phyloP scores from a whole-genome alignment of 2,888 invertebrate genomes.

The Protodeltote pygarga region DNA sequence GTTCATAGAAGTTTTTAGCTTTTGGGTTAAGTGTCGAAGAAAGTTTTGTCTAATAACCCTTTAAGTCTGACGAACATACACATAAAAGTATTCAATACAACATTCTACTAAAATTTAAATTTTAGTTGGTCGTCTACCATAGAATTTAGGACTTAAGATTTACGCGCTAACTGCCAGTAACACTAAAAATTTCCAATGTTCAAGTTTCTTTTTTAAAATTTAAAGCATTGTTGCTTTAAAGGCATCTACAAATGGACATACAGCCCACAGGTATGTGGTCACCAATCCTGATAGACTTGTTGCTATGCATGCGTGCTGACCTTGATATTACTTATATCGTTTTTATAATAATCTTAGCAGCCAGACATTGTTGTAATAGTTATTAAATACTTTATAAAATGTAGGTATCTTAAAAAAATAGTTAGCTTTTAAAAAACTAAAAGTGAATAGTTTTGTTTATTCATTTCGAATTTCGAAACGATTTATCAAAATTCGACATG shows the following conservation, averaged over 20 bases:
- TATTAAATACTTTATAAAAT: too few relatives aligned
- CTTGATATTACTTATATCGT: conserved; percentile 37
- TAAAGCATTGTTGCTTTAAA: conserved; percentile 20
- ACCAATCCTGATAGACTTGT: conserved; percentile 29
- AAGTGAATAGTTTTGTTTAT: background rate
- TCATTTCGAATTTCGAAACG: background rate
- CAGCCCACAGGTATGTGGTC: conserved; percentile 39
- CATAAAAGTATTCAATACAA: too few relatives aligned
- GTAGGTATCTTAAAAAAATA: too few relatives aligned
- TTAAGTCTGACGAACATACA: too few relatives aligned
- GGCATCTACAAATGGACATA: conserved; percentile 22
- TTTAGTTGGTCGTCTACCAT: too few relatives aligned
- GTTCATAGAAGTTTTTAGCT: conserved; percentile 27
- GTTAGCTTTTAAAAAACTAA: background rate
- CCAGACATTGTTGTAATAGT: too few relatives aligned
- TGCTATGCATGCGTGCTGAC: conserved; percentile 27
- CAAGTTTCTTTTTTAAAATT: conserved; percentile 22
- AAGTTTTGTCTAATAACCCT: conserved; percentile 6
- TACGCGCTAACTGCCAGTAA: conserved; percentile 23
- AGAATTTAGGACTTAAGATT: conserved; percentile 24
- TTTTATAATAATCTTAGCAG: conserved; percentile 11
- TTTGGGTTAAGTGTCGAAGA: conserved; percentile 26
- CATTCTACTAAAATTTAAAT: too few relatives aligned
- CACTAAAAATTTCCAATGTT: conserved; percentile 9
- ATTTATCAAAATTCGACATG: background rate